Evolutionary conservation across 1,140 invertebrate genomes (phyloP).

Genomic region (Acromyrmex echinatior): DNA sequence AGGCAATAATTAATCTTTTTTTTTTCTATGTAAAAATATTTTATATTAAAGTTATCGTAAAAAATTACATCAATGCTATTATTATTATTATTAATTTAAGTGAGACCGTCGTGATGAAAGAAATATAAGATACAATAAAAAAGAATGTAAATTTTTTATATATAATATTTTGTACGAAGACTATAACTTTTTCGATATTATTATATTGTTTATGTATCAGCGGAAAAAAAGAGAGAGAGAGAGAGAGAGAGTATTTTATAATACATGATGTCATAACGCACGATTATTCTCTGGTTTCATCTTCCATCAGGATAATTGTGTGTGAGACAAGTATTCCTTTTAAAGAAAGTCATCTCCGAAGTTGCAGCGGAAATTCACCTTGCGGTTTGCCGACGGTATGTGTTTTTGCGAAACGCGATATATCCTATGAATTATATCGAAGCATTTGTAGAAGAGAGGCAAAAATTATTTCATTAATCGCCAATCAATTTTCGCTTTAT

Average conservation of each 20-base stretch:
- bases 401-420: slow-evolving; percentile 14
- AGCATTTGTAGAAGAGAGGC: neutral
- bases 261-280: neutral
- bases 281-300: neutral
- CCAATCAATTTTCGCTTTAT: neutral
- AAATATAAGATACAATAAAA: neutral
- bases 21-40: neutral
- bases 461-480: neutral
- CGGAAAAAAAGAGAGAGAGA: neutral
- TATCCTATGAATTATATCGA: neutral
- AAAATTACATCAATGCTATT: slow-evolving; percentile 19
- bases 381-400: slow-evolving; percentile 21
- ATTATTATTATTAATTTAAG: neutral
- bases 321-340: slow-evolving; percentile 6
- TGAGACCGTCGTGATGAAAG: neutral
- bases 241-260: neutral
- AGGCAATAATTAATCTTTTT: slow-evolving; percentile 18
- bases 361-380: slow-evolving; percentile 15
- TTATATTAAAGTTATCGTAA: neutral
- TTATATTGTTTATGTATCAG: slow-evolving; percentile 7
- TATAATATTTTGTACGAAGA: neutral
- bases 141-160: neutral
- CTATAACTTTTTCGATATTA: neutral
- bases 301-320: slow-evolving; percentile 9
- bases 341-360: neutral